These are phyloP conservation scores for Microtus oregoni DNA, from an alignment of 2,113 vertebrate genomes.

Conservation along the genomic window DNA sequence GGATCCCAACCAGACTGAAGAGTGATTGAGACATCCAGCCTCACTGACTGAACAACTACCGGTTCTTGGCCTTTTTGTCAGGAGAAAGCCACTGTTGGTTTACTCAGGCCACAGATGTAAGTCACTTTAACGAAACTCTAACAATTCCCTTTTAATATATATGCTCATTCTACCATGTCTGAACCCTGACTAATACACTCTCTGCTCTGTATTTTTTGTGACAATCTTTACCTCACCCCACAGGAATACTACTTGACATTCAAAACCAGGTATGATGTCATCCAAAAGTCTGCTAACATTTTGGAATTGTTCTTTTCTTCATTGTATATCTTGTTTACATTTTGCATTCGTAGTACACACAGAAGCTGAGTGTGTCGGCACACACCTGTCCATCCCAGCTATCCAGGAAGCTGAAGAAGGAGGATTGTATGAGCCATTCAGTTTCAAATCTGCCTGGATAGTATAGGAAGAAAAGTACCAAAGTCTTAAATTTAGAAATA, in stretches of 20 bases:
- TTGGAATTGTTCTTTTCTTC: slow-evolving; percentile 14
- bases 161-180: background rate
- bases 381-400: background rate
- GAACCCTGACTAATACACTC: background rate
- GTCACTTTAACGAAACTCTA: background rate
- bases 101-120: background rate
- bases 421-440: background rate
- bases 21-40: background rate
- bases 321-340: background rate
- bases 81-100: background rate
- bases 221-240: background rate
- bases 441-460: background rate
- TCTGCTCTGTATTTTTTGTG: background rate
- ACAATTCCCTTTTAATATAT: background rate
- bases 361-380: background rate
- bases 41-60: background rate
- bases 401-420: background rate
- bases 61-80: background rate
- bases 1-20: background rate
- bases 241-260: background rate
- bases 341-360: slow-evolving; percentile 13
- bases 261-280: background rate
- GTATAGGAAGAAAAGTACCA: background rate
- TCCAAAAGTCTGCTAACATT: slow-evolving; percentile 11
- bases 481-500: background rate